Conservation (phyloP, 2,113 vertebrate species). For the Gulo gulo region DNA sequence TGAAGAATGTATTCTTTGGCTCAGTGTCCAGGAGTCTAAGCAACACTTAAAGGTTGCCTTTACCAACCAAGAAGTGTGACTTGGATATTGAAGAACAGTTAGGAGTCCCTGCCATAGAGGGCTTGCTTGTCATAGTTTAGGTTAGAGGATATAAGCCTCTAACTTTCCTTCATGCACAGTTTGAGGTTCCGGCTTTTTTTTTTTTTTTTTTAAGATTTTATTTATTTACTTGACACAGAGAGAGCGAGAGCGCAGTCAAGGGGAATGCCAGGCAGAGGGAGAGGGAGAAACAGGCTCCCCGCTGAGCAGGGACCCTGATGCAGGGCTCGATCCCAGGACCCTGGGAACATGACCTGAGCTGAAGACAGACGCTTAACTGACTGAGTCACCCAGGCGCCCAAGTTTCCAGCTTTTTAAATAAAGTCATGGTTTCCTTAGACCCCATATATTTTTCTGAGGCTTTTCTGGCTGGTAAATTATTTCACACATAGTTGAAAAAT, state of each 20-base stretch:
- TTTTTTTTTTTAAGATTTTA: background rate
- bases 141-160: background rate
- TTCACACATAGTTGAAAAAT: conserved; percentile 19
- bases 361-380: background rate
- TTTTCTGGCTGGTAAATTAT: background rate
- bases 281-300: background rate
- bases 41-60: background rate
- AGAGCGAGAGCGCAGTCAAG: no score
- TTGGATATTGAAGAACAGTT: background rate
- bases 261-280: background rate
- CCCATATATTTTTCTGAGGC: background rate
- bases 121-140: background rate
- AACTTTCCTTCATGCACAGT: background rate
- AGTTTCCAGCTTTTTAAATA: background rate
- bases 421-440: background rate
- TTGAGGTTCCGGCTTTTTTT: background rate
- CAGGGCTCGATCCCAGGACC: no score
- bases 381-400: background rate
- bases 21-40: background rate
- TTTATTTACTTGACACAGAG: background rate
- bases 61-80: background rate
- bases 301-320: no score
- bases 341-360: no score
- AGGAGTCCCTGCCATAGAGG: background rate
- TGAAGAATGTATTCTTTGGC: background rate